Evolutionary conservation across 2,797 vertebrate genomes (phyloP), one percentile per base, ranked within the genome.

Genomic region (Leuciscus waleckii): DNA sequence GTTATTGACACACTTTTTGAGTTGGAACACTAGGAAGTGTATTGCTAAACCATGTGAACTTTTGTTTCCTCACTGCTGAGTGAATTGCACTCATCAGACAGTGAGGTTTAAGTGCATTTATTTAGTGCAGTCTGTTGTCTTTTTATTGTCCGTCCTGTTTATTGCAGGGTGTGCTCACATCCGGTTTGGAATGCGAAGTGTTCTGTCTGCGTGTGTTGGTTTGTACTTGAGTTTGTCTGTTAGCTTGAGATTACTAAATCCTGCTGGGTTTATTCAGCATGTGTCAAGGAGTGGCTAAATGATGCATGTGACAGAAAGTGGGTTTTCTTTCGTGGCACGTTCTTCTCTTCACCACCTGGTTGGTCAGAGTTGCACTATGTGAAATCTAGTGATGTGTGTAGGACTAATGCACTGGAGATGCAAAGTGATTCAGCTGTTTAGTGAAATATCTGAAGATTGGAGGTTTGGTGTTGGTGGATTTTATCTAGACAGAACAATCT

Each of bases 141-240:
- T 69, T 88, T 83, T 85, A 90, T 90, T 89, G 86, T 84, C 84
- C 41, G 51, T 43, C 70, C 49, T 87, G 88, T 90, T 90, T 90
- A 89, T 85, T 75, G 82, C 23, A 23, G 86, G 88, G 76, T 82
- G 85, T 49, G 39, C 85, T 79, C 77, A 29, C 79, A 77, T 89
- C 88, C 75, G 58, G 75, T 56, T 81, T 73, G 87, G 84, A 86
- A 84, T 88, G 87, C 75, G 80, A 88, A 89, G 82, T 35, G 58
- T 56, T 79, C 54, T 82, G 85, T 78, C 56, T 79, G 85, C 78
- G 23, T 78, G 70, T 86, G 79, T 86, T 80, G 85, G 85, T 90
- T 88, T 90, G 86, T 79, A 86, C 86, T 88, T 87, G 80, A 89
- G 75, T 87, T 90, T 89, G 88, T 76, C 86, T 87, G 76, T 87